Evolutionary conservation across 2,888 invertebrate species (phyloP).

Genomic region (Stomorhina lunata): DNA sequence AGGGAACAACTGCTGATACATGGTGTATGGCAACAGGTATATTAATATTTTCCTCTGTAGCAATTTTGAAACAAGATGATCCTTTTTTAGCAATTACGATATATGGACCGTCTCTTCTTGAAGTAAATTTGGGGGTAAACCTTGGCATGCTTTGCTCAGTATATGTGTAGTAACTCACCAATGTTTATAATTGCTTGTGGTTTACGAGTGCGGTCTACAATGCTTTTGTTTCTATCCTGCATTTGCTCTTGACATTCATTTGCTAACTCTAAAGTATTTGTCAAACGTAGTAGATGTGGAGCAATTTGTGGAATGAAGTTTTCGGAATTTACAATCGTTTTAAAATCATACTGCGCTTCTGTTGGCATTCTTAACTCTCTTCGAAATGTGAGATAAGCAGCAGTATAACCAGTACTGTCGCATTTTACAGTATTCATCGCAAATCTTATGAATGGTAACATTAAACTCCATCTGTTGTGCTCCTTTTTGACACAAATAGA

Average conservation of each 20-base stretch:
- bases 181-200: background rate
- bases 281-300: background rate
- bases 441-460: conserved; percentile 73
- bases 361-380: conserved; percentile 72
- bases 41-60: background rate
- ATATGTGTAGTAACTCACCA: conserved; percentile 14
- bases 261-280: conserved; percentile 1
- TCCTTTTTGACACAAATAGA: background rate
- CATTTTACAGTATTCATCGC: conserved; percentile 74
- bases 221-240: background rate
- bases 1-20: background rate
- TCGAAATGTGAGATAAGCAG: conserved; percentile 74
- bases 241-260: background rate
- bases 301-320: background rate
- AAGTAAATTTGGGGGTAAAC: conserved; percentile 63
- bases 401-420: conserved; percentile 67
- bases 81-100: background rate
- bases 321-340: conserved; percentile 4
- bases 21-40: conserved; percentile 13
- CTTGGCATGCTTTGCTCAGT: background rate
- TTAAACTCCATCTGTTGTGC: conserved; percentile 17
- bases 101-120: conserved; percentile 25
- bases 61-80: conserved; percentile 48
- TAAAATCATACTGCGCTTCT: conserved; percentile 69
- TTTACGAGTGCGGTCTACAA: background rate